phyloP scores from a whole-genome alignment of 2,113 vertebrate genomes.

The Thomomys bottae region DNA sequence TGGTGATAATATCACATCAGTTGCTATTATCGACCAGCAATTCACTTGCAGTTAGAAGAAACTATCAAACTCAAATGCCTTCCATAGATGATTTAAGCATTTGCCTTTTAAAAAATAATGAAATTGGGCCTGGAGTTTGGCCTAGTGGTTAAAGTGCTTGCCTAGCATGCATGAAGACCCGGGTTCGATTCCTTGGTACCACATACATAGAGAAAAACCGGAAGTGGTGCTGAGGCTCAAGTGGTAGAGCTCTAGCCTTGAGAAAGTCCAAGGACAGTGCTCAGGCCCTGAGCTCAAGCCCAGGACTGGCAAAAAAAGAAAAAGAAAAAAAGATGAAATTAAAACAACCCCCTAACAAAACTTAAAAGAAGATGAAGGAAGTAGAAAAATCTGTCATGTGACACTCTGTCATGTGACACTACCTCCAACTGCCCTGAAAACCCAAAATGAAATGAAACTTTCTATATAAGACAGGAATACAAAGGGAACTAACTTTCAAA shows the following conservation, averaged over 20 bases:
- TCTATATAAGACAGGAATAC: slow-evolving; percentile 93
- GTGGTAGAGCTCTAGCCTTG: no score
- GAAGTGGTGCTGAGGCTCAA: no score
- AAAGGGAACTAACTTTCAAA: slow-evolving; percentile 96
- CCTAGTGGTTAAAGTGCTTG: no score
- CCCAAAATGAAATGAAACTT: slow-evolving; percentile 94
- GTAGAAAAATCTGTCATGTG: slow-evolving; percentile 75
- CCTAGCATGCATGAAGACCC: no score
- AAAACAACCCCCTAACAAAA: slow-evolving; percentile 80
- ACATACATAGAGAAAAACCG: no score
- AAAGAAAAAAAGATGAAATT: slow-evolving; percentile 82
- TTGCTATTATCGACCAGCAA: slow-evolving; percentile 78
- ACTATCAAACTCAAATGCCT: slow-evolving; percentile 77
- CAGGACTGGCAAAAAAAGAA: no score
- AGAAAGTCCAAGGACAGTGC: no score
- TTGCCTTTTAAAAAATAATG: slow-evolving; percentile 84
- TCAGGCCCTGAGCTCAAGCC: no score
- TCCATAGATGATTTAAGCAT: slow-evolving; percentile 83
- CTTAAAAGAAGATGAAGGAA: slow-evolving; percentile 67
- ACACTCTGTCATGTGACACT: slow-evolving; percentile 80
- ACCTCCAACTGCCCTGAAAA: slow-evolving; percentile 88
- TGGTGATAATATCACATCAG: slow-evolving; percentile 69
- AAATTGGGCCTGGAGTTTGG: no score
- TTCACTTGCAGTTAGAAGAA: slow-evolving; percentile 80
- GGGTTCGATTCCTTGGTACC: no score